These are phyloP conservation scores for Pteruthius melanotis DNA, from an alignment of 2,113 vertebrate species.

Conservation along the genomic window DNA sequence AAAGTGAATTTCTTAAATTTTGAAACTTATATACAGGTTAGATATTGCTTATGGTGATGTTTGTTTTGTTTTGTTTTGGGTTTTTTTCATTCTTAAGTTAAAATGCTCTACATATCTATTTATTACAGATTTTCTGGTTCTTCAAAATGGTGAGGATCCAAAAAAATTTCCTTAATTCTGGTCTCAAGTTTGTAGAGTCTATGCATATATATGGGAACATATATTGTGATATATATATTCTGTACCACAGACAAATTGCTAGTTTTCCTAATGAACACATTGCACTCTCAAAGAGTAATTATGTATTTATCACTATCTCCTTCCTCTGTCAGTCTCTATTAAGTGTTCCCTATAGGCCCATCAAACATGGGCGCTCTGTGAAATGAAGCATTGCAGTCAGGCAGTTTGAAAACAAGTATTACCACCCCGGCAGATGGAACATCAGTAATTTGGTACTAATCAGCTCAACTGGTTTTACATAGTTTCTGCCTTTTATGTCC, in stretches of 20 bases:
- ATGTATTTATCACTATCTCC: slow-evolving; percentile 20
- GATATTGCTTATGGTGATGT: background rate
- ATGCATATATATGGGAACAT: background rate
- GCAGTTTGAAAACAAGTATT: slow-evolving; percentile 52
- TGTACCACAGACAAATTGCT: background rate
- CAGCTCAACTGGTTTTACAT: slow-evolving; percentile 44
- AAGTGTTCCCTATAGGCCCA: background rate
- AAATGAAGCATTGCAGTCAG: slow-evolving; percentile 53
- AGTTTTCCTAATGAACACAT: slow-evolving; percentile 36
- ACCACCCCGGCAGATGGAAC: slow-evolving; percentile 52
- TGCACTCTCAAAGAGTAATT: slow-evolving; percentile 12
- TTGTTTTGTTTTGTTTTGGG: background rate
- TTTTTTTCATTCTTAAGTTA: background rate
- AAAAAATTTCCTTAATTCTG: background rate
- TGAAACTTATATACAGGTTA: background rate
- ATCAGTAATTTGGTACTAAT: slow-evolving; percentile 66
- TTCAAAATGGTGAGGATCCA: background rate
- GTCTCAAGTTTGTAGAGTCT: background rate
- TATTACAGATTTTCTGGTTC: background rate
- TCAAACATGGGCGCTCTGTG: slow-evolving; percentile 17
- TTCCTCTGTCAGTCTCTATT: slow-evolving; percentile 22
- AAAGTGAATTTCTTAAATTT: background rate
- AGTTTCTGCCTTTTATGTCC: slow-evolving; percentile 54
- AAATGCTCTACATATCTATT: background rate
- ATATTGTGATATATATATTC: background rate